Percentiles rank a stretch among this genome's conserved stretches.
phyloP scores from a whole-genome alignment of 2,888 invertebrate species.

The Crocallis elinguaria region DNA sequence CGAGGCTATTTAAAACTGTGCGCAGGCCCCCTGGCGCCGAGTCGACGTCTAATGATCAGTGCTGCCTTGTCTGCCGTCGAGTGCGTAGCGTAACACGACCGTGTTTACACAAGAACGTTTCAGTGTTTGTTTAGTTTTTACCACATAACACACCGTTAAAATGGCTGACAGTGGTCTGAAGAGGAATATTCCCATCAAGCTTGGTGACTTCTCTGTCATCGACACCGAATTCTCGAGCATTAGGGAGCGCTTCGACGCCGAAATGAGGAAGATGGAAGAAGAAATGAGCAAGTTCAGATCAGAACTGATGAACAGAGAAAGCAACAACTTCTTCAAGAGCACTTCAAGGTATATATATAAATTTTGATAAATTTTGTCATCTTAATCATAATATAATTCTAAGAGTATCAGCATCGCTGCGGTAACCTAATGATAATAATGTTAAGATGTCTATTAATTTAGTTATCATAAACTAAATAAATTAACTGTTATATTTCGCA shows the following conservation, averaged over 20 bases:
- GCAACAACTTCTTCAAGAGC: slow-evolving; percentile 95
- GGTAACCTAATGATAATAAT: slow-evolving; percentile 3
- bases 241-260: slow-evolving; percentile 96
- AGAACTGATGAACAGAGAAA: slow-evolving; percentile 96
- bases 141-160: slow-evolving; percentile 64
- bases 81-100: slow-evolving; percentile 71
- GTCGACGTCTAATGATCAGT: slow-evolving; percentile 83
- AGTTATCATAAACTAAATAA: no score
- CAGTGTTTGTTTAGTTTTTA: slow-evolving; percentile 83
- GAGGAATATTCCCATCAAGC: slow-evolving; percentile 96
- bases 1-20: slow-evolving; percentile 85
- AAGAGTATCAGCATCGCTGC: background rate
- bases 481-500: no score
- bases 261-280: slow-evolving; percentile 99
- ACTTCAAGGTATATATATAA: slow-evolving; percentile 90
- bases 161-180: slow-evolving; percentile 94
- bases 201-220: slow-evolving; percentile 97
- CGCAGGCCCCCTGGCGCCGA: slow-evolving; percentile 83
- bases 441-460: background rate
- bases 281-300: slow-evolving; percentile 98
- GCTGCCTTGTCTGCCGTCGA: slow-evolving; percentile 76
- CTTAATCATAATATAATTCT: background rate
- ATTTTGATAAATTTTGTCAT: slow-evolving; percentile 22
- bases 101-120: slow-evolving; percentile 78
- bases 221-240: slow-evolving; percentile 98